Evolutionary conservation across 35 echinoderm and acorn worm species (phyloP), one percentile per base, ranked within the genome.

Genomic region (Patiria miniata): DNA sequence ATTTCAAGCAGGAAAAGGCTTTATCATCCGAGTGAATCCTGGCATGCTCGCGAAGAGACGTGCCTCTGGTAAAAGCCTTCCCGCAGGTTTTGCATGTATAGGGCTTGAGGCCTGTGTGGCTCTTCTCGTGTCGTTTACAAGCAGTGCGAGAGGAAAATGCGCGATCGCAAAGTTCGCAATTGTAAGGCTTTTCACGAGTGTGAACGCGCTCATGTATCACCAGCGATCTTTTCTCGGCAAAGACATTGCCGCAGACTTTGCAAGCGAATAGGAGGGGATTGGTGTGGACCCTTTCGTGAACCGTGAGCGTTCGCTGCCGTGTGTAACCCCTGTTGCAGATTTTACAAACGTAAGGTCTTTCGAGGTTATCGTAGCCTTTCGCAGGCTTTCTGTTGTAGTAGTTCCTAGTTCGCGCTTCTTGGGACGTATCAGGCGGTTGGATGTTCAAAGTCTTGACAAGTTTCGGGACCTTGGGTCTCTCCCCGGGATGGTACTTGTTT

Each of bases 61-160:
- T 73, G 65, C 65, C 65, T 30, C 65, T 26, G 7, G 65, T 90
- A 29, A 92, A 92, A 30, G 81, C 90, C 42, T 86, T 86, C 10
- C 85, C 85, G 57, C 91, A 93, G 14, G 51, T 76, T 16, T 80
- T 40, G 54, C 91, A 93, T 7, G 59, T 68, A 56, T 89, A 93
- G 0, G 91, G 91, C 51, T 89, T 93, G 52, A 89, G 86, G 0
- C 91, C 91, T 7, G 91, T 85, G 54, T 93, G 91, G 40, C 39
- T 93, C 18, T 87, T 69, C 4, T 83, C 87, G 19, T 93, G 91
- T 7, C 91, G 61, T 44, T 83, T 80, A 51, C 79, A 88, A 21
- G 86, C 81, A 40, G 68, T 87, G 78, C 81, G 79, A 37, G 89
- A 81, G 8, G 78, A 73, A 22, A 93, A 93, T 9, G 91, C 86